phyloP scores from a whole-genome alignment of 2,888 invertebrate species.

The Limenitis arthemis region DNA sequence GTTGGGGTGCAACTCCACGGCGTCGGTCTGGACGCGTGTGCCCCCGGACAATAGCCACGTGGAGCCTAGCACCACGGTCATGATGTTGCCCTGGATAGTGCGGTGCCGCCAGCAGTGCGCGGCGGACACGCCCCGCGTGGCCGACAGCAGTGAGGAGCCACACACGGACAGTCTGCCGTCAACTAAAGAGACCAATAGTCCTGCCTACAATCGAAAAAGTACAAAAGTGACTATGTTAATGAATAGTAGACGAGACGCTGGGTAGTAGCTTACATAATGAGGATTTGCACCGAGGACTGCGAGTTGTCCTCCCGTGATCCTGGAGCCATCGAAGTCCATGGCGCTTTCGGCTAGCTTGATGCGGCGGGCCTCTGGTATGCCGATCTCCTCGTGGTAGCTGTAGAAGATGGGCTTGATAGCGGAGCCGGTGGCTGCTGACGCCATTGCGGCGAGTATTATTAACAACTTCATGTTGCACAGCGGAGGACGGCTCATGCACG shows the following conservation, averaged over 20 bases:
- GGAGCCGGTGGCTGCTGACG: too few relatives aligned
- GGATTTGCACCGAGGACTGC: constrained; percentile 28
- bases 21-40: constrained; percentile 12
- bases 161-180: constrained; percentile 16
- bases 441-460: too few relatives aligned
- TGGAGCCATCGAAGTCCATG: constrained; percentile 30
- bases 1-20: constrained; percentile 11
- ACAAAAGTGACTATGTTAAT: not conserved
- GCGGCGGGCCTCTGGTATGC: constrained; percentile 30
- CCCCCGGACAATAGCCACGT: constrained; percentile 19
- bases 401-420: constrained; percentile 21
- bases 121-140: constrained; percentile 20
- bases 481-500: too few relatives aligned
- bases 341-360: constrained; percentile 31
- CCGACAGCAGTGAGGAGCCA: constrained; percentile 18
- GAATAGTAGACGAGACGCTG: not conserved
- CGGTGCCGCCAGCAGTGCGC: constrained; percentile 23
- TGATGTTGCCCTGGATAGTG: constrained; percentile 7
- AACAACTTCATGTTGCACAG: too few relatives aligned
- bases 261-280: constrained; percentile 16
- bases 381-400: constrained; percentile 31
- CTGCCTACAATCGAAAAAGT: constrained; percentile 10
- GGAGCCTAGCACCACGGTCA: constrained; percentile 23
- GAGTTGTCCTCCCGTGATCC: constrained; percentile 32
- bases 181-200: constrained; percentile 13